phyloP scores from a whole-genome alignment of 2,113 vertebrate species.

The Pseudorasbora parva region DNA sequence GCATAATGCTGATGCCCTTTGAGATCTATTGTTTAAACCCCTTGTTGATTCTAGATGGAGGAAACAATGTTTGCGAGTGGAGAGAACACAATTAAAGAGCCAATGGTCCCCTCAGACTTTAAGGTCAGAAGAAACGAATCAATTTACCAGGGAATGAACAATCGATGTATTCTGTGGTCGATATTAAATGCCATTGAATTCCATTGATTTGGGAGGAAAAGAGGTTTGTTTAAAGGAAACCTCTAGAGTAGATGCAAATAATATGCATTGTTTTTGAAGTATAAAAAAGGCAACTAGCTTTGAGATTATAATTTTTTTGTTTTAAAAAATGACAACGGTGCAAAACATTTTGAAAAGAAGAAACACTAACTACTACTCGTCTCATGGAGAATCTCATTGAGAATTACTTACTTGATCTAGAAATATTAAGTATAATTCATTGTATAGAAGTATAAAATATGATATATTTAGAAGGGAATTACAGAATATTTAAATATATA shows the following conservation, averaged over 20 bases:
- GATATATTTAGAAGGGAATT: too few relatives aligned
- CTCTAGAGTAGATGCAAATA: conserved; percentile 64
- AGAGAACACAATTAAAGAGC: conserved; percentile 20
- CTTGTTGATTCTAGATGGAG: conserved; percentile 25
- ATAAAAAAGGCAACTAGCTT: neutral
- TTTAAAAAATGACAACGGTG: neutral
- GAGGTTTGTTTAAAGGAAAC: conserved; percentile 58
- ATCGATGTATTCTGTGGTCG: conserved; percentile 55
- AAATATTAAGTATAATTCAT: too few relatives aligned
- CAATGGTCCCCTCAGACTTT: neutral
- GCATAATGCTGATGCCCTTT: conserved; percentile 24
- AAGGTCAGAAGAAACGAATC: conserved; percentile 58
- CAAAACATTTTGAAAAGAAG: neutral
- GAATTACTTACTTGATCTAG: too few relatives aligned
- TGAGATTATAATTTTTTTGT: too few relatives aligned
- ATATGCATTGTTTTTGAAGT: conserved; percentile 62
- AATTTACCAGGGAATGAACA: conserved; percentile 64
- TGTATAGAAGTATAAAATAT: too few relatives aligned
- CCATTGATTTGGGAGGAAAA: conserved; percentile 63
- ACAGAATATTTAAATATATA: too few relatives aligned
- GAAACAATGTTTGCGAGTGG: conserved; percentile 24
- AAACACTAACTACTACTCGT: too few relatives aligned
- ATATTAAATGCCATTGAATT: conserved; percentile 74
- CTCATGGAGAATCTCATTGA: too few relatives aligned
- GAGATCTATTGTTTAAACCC: conserved; percentile 23